phyloP scores from a whole-genome alignment of 2,797 vertebrate genomes.

The Phoxinus dragarum region DNA sequence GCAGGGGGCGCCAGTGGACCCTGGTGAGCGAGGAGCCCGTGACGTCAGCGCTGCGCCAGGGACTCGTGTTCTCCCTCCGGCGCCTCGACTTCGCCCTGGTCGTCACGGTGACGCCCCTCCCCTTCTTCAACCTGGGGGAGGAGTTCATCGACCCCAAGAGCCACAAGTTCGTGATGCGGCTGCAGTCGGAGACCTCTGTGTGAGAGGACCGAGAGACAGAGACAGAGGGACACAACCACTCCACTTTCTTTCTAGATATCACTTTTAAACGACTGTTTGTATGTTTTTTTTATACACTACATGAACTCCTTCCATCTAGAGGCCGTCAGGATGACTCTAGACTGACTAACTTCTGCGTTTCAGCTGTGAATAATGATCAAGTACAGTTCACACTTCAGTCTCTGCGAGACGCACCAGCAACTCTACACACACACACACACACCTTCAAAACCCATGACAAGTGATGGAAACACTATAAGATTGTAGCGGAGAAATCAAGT shows the following conservation, averaged over 20 bases:
- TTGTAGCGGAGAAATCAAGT: conserved; percentile 7
- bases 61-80: conserved; percentile 87
- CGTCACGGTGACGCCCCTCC: conserved; percentile 87
- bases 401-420: neutral
- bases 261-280: conserved; percentile 12
- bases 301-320: conserved; percentile 28
- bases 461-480: conserved; percentile 1
- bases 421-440: neutral
- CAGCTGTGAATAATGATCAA: conserved; percentile 2
- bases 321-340: neutral
- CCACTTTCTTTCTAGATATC: conserved; percentile 16
- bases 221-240: conserved; percentile 58
- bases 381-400: neutral
- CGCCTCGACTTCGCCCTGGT: conserved; percentile 93
- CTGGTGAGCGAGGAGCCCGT: conserved; percentile 94
- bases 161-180: conserved; percentile 95
- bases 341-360: conserved; percentile 38
- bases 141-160: conserved; percentile 98
- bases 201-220: conserved; percentile 63
- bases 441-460: neutral
- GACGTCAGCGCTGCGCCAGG: conserved; percentile 88
- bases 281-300: conserved; percentile 8
- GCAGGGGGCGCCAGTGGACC: conserved; percentile 93
- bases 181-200: conserved; percentile 97
- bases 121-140: conserved; percentile 92